Percentiles rank a stretch among this genome's conserved stretches.
Conservation (phyloP, 2,888 invertebrate genomes). For the Eubasilissa splendida region DNA sequence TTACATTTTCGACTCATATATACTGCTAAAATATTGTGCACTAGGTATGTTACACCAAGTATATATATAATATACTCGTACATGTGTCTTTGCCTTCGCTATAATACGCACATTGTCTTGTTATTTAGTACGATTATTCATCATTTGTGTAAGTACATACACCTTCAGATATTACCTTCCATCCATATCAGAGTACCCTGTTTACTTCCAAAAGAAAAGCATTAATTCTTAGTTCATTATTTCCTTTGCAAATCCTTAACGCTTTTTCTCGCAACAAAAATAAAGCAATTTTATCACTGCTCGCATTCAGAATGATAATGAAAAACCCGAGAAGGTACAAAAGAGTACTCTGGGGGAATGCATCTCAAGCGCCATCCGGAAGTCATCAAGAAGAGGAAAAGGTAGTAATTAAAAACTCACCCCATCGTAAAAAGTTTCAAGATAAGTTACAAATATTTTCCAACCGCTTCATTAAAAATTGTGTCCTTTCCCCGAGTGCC, state of each 20-base stretch:
- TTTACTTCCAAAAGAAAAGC: conserved; percentile 19
- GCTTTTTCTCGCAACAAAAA: conserved; percentile 40
- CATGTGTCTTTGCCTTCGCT: no score
- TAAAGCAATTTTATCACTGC: conserved; percentile 52
- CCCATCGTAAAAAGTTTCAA: background rate
- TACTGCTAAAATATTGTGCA: no score
- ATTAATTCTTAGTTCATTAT: conserved; percentile 43
- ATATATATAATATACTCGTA: no score
- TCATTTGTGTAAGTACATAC: no score
- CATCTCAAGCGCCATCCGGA: conserved; percentile 34
- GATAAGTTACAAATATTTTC: background rate
- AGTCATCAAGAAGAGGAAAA: conserved; percentile 1
- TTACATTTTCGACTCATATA: no score
- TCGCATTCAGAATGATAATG: conserved; percentile 51
- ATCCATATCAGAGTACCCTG: background rate
- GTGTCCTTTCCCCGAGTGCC: background rate
- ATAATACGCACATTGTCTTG: no score
- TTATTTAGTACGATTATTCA: no score
- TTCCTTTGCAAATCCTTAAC: conserved; percentile 48
- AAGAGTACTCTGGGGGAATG: conserved; percentile 44
- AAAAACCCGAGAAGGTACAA: conserved; percentile 46
- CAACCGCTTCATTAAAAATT: background rate
- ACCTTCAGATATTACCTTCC: no score
- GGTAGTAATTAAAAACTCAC: conserved; percentile 15
- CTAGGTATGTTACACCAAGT: no score